Conservation (phyloP, 2,113 vertebrate species). For the Turdus rufiventris region DNA sequence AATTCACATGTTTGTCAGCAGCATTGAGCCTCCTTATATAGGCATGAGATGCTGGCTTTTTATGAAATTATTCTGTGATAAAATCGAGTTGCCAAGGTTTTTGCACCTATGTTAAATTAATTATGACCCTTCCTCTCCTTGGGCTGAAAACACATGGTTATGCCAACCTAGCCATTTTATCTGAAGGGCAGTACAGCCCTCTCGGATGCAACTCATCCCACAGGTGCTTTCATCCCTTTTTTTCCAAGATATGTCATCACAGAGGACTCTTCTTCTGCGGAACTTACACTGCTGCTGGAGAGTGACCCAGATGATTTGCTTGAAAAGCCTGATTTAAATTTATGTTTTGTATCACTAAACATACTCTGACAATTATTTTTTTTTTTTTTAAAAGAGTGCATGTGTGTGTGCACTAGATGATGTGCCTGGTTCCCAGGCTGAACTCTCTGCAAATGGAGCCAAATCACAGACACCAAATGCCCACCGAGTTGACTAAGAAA, state of each 20-base stretch:
- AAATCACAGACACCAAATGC: background rate
- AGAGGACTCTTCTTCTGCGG: background rate
- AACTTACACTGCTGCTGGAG: background rate
- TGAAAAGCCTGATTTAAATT: background rate
- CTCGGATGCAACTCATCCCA: background rate
- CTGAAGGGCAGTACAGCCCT: background rate
- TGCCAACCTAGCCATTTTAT: background rate
- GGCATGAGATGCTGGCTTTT: background rate
- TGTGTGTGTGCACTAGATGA: background rate
- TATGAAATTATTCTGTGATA: background rate
- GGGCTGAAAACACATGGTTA: background rate
- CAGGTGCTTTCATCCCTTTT: background rate
- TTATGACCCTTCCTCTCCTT: background rate
- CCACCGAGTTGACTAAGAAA: background rate
- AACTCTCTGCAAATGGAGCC: background rate
- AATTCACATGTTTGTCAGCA: constrained; percentile 13
- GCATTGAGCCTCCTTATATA: background rate
- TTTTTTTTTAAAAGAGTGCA: background rate
- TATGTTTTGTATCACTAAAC: background rate
- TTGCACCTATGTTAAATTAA: background rate
- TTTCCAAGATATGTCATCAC: background rate
- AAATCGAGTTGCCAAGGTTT: background rate
- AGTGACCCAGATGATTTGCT: background rate
- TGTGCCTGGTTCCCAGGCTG: background rate
- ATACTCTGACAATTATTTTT: background rate